A percentile compares a stretch with the other conserved stretches of the same genome.
Conservation (phyloP, 2,888 invertebrate species). For the Apotomis capreana region DNA sequence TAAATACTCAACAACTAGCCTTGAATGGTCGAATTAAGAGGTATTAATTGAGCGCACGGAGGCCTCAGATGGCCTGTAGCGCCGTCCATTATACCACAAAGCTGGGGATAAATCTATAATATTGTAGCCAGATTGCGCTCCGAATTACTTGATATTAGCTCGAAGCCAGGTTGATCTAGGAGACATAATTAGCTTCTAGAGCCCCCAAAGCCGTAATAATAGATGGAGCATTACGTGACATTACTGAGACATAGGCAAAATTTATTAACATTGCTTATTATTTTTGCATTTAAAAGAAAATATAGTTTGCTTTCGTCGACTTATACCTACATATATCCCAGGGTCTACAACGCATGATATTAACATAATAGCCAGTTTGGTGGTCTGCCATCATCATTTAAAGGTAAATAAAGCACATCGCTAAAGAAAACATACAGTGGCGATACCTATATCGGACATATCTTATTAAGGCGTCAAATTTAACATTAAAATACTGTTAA, state of each 20-base stretch:
- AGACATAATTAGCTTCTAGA: slow-evolving; percentile 59
- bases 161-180: slow-evolving; percentile 60
- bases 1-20: not conserved
- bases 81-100: slow-evolving; percentile 74
- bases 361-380: no score
- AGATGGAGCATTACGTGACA: slow-evolving; percentile 3
- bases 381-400: no score
- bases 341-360: no score
- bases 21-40: slow-evolving; percentile 35
- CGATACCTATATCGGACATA: no score
- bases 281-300: no score
- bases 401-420: no score
- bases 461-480: no score
- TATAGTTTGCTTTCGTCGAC: no score
- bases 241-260: not conserved
- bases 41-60: slow-evolving; percentile 63
- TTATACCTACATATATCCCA: no score
- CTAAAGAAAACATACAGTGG: no score
- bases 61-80: slow-evolving; percentile 75
- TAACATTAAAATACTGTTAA: no score
- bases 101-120: slow-evolving; percentile 75
- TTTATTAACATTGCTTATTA: no score
- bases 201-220: slow-evolving; percentile 15
- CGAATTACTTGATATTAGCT: slow-evolving; percentile 76
- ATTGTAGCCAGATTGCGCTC: slow-evolving; percentile 75